phyloP scores from a whole-genome alignment of 1,140 invertebrate species.

The Apis laboriosa region DNA sequence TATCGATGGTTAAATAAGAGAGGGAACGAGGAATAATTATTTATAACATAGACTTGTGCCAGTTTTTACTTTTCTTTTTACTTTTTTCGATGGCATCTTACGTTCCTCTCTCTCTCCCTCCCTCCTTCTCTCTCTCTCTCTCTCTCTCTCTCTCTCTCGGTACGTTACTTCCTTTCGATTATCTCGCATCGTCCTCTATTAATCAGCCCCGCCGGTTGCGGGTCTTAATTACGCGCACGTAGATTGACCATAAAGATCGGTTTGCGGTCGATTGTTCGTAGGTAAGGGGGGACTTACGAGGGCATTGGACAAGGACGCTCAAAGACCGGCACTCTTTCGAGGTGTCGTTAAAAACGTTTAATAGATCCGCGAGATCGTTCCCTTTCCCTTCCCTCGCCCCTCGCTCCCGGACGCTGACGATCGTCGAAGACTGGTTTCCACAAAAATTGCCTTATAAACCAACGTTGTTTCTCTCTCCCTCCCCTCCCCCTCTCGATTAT shows the following conservation, averaged over 20 bases:
- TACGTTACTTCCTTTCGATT: slow-evolving; percentile 80
- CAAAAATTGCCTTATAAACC: too few relatives aligned
- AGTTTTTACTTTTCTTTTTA: background rate
- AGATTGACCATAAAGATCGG: slow-evolving; percentile 80
- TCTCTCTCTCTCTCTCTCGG: slow-evolving; percentile 66
- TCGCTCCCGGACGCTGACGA: background rate
- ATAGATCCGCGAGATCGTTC: slow-evolving; percentile 49
- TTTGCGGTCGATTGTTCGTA: slow-evolving; percentile 72
- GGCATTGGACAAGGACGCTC: slow-evolving; percentile 14
- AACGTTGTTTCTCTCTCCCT: too few relatives aligned
- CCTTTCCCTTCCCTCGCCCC: background rate
- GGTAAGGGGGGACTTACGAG: slow-evolving; percentile 46
- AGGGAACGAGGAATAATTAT: slow-evolving; percentile 47
- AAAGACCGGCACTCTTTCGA: background rate
- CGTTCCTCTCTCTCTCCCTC: slow-evolving; percentile 69
- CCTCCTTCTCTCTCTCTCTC: slow-evolving; percentile 71
- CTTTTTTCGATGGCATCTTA: slow-evolving; percentile 69
- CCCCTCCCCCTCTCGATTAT: too few relatives aligned
- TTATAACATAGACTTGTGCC: background rate
- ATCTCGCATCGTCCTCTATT: slow-evolving; percentile 80
- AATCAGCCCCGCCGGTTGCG: slow-evolving; percentile 79
- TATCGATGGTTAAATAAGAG: background rate
- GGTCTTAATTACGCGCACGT: slow-evolving; percentile 70
- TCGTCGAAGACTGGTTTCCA: too few relatives aligned
- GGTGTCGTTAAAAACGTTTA: slow-evolving; percentile 49